These are phyloP conservation scores for Albula glossodonta DNA, from an alignment of 2,113 vertebrate genomes.

Conservation along the genomic window DNA sequence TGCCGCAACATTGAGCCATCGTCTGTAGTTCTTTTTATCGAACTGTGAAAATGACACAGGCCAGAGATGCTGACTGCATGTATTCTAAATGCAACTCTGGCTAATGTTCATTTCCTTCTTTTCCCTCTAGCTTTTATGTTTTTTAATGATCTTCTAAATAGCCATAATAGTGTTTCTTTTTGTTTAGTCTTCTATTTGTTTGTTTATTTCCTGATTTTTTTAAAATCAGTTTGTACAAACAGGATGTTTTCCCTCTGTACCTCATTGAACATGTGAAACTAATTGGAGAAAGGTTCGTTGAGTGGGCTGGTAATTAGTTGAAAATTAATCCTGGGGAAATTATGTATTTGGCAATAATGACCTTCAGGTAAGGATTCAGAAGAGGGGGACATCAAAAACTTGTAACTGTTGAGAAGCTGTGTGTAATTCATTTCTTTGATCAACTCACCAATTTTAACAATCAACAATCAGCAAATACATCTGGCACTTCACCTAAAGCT, in stretches of 20 bases:
- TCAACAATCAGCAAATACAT: not conserved
- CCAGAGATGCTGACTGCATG: slow-evolving; percentile 14
- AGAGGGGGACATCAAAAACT: no score
- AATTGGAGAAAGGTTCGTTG: not conserved
- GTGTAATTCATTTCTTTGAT: not conserved
- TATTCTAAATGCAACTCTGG: not conserved
- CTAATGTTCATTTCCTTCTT: not conserved
- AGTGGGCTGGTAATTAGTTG: not conserved
- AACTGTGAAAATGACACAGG: not conserved
- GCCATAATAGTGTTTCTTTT: not conserved
- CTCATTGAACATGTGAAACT: not conserved
- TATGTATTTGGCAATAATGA: not conserved
- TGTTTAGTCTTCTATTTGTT: not conserved
- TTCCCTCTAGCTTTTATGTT: not conserved
- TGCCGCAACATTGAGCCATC: not conserved
- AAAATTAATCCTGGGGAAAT: not conserved
- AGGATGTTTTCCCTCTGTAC: not conserved
- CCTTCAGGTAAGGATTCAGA: no score
- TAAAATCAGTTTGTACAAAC: no score
- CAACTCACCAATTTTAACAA: not conserved
- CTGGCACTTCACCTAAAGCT: not conserved
- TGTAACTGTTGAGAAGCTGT: not conserved
- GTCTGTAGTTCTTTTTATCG: not conserved
- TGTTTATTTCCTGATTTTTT: not conserved
- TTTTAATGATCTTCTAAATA: not conserved